Base-by-base conservation (phyloP, 1,140 invertebrate genomes). In the Atta texana region DNA sequence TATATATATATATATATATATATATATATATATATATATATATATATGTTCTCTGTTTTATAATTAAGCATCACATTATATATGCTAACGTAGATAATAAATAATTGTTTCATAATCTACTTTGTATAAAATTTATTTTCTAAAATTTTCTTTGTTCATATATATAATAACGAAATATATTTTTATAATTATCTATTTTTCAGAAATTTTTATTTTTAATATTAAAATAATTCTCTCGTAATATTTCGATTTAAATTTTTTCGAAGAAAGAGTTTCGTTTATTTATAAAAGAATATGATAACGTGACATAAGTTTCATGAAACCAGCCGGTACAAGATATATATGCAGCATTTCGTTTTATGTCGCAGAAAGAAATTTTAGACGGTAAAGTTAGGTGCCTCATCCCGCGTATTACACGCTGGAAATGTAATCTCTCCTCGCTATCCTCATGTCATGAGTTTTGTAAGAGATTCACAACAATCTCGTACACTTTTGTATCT, bases 351-450 rank as follows among this genome's bases (percentile, higher is more conserved):
- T 84, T 84, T 28, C 80, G 59, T 84, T 84, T 84, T 63, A 59
- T 51, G 57, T 84, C 44, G 69, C 80, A 34, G 80, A 84, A 84
- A 84, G 80, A 84, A 84, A 84, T 84, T 84, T 74, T 72, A 84
- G 80, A 84, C 55, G n/a, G 55, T 51, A 74, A 75, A 74, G 69
- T 74, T 84, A 75, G 80, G 80, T 84, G 28, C 28, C 80, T 64
- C 80, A 61, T 84, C 14, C 69, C 12, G 69, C 59, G 69, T 75
- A 84, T 84, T 84, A 84, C 69, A 74, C 55, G 80, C 55, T 84
- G 55, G 69, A 84, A 84, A 84, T 84, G 69, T 84, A 75, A 84
- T 84, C 80, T 84, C 80, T 84, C 51, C 55, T 74, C 69, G 80
- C 80, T 74, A 63, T 74, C 69, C 80, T 75, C 69, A 34, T 75